Evolutionary conservation across 30 jellyfish, hydroid and myxozoan genomes (phyloP), one percentile per base, ranked within the genome.

Genomic region (Hydra vulgaris): DNA sequence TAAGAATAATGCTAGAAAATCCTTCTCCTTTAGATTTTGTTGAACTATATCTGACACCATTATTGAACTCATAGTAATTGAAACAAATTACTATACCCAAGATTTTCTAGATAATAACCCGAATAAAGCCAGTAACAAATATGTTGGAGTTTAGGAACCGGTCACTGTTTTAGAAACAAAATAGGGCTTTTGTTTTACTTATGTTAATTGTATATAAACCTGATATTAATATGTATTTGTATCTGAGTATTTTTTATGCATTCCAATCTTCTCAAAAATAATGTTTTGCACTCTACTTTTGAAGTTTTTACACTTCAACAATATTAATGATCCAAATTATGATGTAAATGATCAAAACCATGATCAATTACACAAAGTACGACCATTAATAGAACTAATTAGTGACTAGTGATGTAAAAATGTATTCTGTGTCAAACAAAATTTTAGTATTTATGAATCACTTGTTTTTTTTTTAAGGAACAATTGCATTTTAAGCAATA

Each of bases 331-430:
- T 26, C 81, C 81, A 8, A 27, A 24, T 22, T 73, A 73, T 73
- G 67, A 73, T 73, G 68, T 73, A 73, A 27, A 73, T 73, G 81
- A 73, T 73, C 17, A 76, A 76, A 76, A 76, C 81, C 78, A 76
- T 25, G 79, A 76, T 76, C 82, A 81, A 25, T 15, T 76, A 76
- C 84, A 76, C 40, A 76, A 76, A 76, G 84, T 76, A 15, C 25
- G 81, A 21, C 82, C 84, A 27, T 53, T 76, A 53, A 27, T 76
- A 21, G 84, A 23, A 25, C 84, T 76, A n/a, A 21, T 76, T 22
- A 27, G 84, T 16, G 79, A 76, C 79, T 15, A 81, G 21, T n/a
- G n/a, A n/a, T 25, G 27, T 54, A 76, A 54, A 76, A 76, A 54
- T 25, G 81, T 76, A 21, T 76, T 21, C 25, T 26, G 56, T 76